Evolutionary conservation across 2,113 vertebrate species (phyloP), one percentile per base, ranked within the genome.

Genomic region (Pangasianodon gigas): DNA sequence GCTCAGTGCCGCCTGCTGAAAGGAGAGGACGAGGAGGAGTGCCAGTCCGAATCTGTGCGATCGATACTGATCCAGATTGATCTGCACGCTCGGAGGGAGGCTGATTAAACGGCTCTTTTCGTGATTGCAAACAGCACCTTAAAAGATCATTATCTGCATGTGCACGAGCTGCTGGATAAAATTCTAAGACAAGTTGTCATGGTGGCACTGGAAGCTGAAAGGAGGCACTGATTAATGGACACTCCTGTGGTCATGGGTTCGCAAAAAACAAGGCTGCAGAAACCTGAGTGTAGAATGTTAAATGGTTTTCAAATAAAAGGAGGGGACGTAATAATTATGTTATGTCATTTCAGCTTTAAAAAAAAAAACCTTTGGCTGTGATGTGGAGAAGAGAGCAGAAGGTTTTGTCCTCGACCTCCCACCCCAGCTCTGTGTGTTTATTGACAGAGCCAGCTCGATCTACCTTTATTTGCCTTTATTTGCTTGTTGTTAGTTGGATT

Each of bases 51-150:
- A 91, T 93, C 90, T 51, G 89, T 93, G 77, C 90, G 92, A 95
- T 96, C 95, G 93, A 95, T 94, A 91, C 87, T 86, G 93, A 95
- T 94, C 95, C 92, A 48, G 93, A 96, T 96, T 95, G 95, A 96
- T 95, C 93, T 82, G 89, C 92, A 91, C 94, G 94, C 92, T 92
- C 90, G n/a, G 93, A 91, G 90, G 79, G 65, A 81, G 90, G 89
- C 92, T 96, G 94, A 96, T 95, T 95, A 95, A 95, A 95, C 93
- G 80, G 88, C 88, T 86, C 90, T 95, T 94, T 95, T 94, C 94
- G 93, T 95, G 95, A 95, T 95, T 95, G 94, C 93, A 95, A 95
- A 95, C 94, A 94, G 93, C 95, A 93, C 89, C 93, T 94, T 80
- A 56, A 93, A 93, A 94, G 94, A 95, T 95, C 82, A 71, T 91